These are phyloP conservation scores for Spongilla lacustris DNA, from an alignment of 37 sponge, comb jelly and placozoan species.

Conservation along the genomic window DNA sequence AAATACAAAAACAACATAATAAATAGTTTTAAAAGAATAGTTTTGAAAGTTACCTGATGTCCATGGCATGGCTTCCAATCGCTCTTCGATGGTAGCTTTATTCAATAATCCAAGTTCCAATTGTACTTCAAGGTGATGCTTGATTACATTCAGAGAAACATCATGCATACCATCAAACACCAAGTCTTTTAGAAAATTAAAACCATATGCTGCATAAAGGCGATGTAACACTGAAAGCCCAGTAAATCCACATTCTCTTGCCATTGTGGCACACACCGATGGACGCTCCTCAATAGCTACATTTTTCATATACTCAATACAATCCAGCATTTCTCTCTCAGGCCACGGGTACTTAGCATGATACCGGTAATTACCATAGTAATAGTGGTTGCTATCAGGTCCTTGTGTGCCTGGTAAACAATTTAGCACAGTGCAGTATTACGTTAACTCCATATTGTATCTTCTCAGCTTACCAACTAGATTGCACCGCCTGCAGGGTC, in stretches of 20 bases:
- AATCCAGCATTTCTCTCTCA: neutral
- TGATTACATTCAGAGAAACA: slow-evolving; percentile 5
- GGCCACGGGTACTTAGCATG: neutral
- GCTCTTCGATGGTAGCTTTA: slow-evolving; percentile 6
- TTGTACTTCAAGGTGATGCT: neutral
- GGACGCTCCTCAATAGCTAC: slow-evolving; percentile 10
- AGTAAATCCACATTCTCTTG: slow-evolving; percentile 12
- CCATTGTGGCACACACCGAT: slow-evolving; percentile 17
- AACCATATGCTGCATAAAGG: neutral
- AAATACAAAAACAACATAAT: neutral
- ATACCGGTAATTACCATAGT: slow-evolving; percentile 24
- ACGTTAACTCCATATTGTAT: neutral
- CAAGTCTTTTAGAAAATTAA: slow-evolving; percentile 16
- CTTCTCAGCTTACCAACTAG: slow-evolving; percentile 10
- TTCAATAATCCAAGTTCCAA: neutral
- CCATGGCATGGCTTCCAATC: slow-evolving; percentile 24
- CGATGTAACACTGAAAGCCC: slow-evolving; percentile 25
- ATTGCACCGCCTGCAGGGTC: slow-evolving; percentile 16
- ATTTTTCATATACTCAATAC: slow-evolving; percentile 8
- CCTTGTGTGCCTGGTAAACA: neutral
- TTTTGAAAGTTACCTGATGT: slow-evolving; percentile 23
- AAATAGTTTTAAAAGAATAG: neutral
- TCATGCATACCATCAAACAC: slow-evolving; percentile 45
- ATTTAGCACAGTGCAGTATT: slow-evolving; percentile 1
- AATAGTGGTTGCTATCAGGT: slow-evolving; percentile 9